These are phyloP conservation scores for Falco novaeseelandiae DNA, from an alignment of 2,797 vertebrate genomes.

Conservation along the genomic window DNA sequence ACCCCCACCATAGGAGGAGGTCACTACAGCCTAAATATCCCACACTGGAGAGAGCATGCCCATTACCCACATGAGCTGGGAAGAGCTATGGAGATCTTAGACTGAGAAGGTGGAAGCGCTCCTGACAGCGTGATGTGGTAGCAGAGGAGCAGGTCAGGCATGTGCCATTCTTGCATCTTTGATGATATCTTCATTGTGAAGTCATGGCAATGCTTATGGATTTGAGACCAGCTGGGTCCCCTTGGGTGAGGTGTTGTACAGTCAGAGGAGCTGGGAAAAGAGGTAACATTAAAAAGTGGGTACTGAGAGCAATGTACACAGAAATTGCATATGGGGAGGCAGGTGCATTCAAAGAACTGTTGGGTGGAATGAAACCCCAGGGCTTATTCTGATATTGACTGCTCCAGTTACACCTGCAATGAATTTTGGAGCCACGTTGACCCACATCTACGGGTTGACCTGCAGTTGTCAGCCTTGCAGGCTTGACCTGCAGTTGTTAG, in stretches of 20 bases:
- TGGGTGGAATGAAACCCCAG: not conserved
- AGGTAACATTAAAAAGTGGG: accelerated
- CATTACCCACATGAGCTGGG: accelerated
- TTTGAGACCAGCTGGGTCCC: no score
- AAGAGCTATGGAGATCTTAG: not conserved
- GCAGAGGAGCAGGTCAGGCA: not conserved
- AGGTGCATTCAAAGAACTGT: not conserved
- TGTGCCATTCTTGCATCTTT: not conserved
- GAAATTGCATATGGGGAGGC: accelerated
- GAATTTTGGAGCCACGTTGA: not conserved
- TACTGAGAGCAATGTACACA: accelerated
- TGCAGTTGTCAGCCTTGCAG: no score
- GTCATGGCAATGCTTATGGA: no score
- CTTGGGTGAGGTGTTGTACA: accelerated
- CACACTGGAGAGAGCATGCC: accelerated
- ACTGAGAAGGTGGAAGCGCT: not conserved
- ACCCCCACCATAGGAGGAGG: not conserved
- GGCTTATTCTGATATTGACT: not conserved
- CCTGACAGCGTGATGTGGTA: accelerated
- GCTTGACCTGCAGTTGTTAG: not conserved
- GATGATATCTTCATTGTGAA: accelerated
- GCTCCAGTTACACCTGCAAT: not conserved
- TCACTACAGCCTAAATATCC: not conserved
- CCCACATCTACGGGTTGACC: not conserved
- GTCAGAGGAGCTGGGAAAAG: not conserved